Evolutionary conservation across 2,113 vertebrate species (phyloP).

Genomic region (Pantherophis guttatus): DNA sequence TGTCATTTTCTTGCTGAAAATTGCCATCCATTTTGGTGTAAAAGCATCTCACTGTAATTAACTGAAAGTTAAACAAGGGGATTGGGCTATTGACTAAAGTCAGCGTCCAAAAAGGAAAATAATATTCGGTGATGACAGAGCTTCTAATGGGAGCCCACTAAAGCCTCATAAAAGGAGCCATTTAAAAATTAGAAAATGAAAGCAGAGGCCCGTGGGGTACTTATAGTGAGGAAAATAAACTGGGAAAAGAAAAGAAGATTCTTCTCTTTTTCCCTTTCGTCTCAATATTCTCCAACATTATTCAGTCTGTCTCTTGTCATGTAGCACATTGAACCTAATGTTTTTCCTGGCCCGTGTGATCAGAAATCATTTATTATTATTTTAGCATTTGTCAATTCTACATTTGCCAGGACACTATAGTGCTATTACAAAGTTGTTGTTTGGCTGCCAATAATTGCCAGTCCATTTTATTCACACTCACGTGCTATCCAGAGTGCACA

Average conservation of each 20-base stretch:
- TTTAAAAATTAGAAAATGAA: neutral
- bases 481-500: neutral
- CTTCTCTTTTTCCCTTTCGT: neutral
- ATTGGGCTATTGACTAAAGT: neutral
- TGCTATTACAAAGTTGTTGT: neutral
- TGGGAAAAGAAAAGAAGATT: neutral
- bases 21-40: conserved; percentile 10
- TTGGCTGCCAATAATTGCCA: neutral
- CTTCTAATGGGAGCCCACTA: neutral
- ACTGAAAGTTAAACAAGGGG: conserved; percentile 11
- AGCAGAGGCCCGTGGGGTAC: neutral
- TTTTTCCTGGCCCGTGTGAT: neutral
- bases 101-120: neutral
- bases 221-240: neutral
- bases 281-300: neutral
- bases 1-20: conserved; percentile 24
- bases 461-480: neutral
- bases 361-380: neutral
- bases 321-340: neutral
- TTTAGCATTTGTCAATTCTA: neutral
- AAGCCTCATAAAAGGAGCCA: neutral
- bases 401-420: neutral
- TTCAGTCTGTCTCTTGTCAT: neutral
- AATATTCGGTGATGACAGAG: neutral
- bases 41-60: conserved; percentile 18